A percentile compares a stretch with the other conserved stretches of the same genome.
Conservation (phyloP, 2,888 invertebrate species). For the Zhengitettix transpicula region DNA sequence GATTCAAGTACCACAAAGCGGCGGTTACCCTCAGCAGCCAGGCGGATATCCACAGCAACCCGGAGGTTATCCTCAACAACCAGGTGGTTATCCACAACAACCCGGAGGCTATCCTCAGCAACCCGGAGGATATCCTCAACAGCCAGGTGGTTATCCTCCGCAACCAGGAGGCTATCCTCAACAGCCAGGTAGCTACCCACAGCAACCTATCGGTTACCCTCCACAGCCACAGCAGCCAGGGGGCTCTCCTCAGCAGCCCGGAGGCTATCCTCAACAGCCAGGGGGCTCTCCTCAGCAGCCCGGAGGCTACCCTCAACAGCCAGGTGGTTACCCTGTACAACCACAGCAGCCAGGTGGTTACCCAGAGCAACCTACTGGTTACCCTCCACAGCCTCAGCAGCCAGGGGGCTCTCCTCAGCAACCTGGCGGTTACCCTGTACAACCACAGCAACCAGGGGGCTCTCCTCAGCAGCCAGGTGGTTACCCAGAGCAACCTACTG, state of each 20-base stretch:
- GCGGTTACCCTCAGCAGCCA: slow-evolving; percentile 7
- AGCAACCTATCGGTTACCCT: slow-evolving; percentile 5
- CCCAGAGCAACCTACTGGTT: slow-evolving; percentile 9
- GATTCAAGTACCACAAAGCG: slow-evolving; percentile 11
- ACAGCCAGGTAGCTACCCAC: slow-evolving; percentile 1
- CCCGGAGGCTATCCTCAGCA: slow-evolving; percentile 3
- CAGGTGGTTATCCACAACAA: neutral
- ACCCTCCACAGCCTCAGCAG: neutral
- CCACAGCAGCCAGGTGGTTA: neutral
- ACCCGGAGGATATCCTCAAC: slow-evolving; percentile 3
- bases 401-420: slow-evolving; percentile 9
- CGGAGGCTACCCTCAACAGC: slow-evolving; percentile 9
- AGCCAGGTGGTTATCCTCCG: neutral
- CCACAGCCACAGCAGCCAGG: slow-evolving; percentile 7
- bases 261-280: slow-evolving; percentile 6
- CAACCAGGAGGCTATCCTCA: neutral
- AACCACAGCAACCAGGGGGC: neutral
- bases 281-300: slow-evolving; percentile 2
- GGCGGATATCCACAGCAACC: neutral
- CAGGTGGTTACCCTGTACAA: neutral
- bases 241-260: slow-evolving; percentile 6
- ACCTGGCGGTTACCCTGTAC: neutral
- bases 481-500: slow-evolving; percentile 6
- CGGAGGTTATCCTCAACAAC: neutral
- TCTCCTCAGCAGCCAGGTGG: neutral